Evolutionary conservation across 2,797 vertebrate genomes (phyloP), one percentile per base, ranked within the genome.

Genomic region (Manis javanica): DNA sequence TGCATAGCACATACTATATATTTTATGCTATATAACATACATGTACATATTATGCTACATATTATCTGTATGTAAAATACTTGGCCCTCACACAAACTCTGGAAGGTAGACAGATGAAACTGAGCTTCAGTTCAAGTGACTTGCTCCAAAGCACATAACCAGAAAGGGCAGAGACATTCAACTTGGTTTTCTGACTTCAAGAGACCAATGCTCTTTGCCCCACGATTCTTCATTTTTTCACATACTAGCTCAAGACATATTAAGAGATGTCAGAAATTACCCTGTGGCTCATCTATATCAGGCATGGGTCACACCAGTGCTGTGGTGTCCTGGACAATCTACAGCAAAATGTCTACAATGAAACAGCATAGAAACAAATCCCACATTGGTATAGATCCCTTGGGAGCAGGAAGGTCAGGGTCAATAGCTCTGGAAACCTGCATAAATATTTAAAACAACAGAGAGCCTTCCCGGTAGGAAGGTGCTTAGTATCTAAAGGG

Each of bases 361-460:
- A 96, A 92, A 75, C 21, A 55, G 57, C 72, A 66, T 21, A 59
- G 19, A 89, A 95, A 93, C 24, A 77, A 64, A 95, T 12, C 59
- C 31, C 57, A n/a, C 29, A 93, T 63, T 89, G 83, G 53, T 77
- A 68, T 49, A 91, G 86, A 64, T 46, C 75, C 88, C 86, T 64
- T 0, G 0, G 78, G 74, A 96, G 34, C 64, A 91, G 91, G 87
- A 95, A 90, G 93, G 91, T 95, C 96, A 93, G 34, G 95, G 95
- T 97, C 89, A 82, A 53, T 49, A 81, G 89, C 86, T 95, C 91
- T 16, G 18, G 95, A 96, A 98, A 94, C 37, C 63, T 8, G 24
- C 57, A 66, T 83, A 84, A 94, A 90, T 94, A 94, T 89, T 96
- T 95, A 96, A 96, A 94, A 89, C 66, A 95, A 94, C 74, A 74